A percentile compares a stretch with the other conserved stretches of the same genome.
These are phyloP conservation scores for Melikaiella ostensackeni DNA, from an alignment of 2,888 invertebrate species.

Conservation along the genomic window DNA sequence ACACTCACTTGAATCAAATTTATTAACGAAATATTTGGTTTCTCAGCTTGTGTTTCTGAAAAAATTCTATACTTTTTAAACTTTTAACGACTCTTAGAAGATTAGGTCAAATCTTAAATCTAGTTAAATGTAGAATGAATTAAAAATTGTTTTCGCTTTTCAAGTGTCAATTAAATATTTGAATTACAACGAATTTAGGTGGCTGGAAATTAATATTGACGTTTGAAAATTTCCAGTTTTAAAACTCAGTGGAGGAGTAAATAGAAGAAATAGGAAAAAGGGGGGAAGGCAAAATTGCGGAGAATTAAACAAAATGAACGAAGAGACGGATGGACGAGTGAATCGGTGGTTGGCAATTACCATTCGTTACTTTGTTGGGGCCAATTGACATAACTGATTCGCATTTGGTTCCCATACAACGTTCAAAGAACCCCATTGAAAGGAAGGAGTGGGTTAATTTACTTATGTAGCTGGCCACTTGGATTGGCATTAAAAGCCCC, in stretches of 20 bases:
- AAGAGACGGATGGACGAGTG: conserved; percentile 34
- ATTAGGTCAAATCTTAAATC: no score
- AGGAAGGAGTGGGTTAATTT: conserved; percentile 60
- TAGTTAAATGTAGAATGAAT: no score
- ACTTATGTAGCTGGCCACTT: conserved; percentile 61
- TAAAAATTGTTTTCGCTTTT: no score
- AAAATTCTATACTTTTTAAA: no score
- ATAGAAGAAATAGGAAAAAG: conserved; percentile 12
- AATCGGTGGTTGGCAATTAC: conserved; percentile 67
- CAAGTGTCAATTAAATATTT: background rate
- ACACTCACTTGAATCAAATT: no score
- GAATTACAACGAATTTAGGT: background rate
- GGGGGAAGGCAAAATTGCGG: background rate
- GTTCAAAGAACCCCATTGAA: conserved; percentile 65
- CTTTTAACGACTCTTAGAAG: no score
- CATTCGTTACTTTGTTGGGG: conserved; percentile 74
- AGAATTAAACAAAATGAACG: conserved; percentile 37
- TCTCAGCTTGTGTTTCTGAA: no score
- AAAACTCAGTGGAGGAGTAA: background rate
- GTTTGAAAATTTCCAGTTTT: background rate
- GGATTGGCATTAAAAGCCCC: conserved; percentile 48
- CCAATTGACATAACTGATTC: conserved; percentile 76
- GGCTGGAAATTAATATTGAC: background rate
- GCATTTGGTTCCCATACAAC: conserved; percentile 68
- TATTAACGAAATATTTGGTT: background rate